Evolutionary conservation across 2,113 vertebrate species (phyloP).

Genomic region (Mesocricetus auratus): DNA sequence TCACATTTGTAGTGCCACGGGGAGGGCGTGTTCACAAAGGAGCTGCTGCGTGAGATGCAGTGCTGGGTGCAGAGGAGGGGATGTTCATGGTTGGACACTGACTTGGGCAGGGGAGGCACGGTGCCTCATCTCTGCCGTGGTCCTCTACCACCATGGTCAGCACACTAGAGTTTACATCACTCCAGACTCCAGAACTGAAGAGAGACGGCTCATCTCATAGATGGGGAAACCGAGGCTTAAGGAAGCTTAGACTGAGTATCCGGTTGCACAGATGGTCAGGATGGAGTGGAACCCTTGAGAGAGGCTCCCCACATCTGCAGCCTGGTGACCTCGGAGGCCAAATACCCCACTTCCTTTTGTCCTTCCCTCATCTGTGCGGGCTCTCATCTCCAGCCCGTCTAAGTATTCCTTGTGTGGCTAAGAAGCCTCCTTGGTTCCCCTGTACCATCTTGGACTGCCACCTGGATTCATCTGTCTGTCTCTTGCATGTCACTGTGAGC

Average conservation of each 20-base stretch:
- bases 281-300: not conserved
- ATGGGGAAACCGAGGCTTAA: not conserved
- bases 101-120: not conserved
- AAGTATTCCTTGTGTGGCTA: not conserved
- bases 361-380: no score
- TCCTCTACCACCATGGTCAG: rapidly evolving
- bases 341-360: not conserved
- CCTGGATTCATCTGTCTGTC: rapidly evolving
- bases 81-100: no score
- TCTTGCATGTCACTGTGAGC: rapidly evolving
- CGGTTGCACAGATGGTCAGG: not conserved
- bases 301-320: not conserved
- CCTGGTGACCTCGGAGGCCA: not conserved
- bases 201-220: rapidly evolving
- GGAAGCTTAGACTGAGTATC: no score
- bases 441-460: not conserved
- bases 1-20: rapidly evolving
- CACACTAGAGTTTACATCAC: rapidly evolving
- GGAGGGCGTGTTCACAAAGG: not conserved
- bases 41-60: rapidly evolving
- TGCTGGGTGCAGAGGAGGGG: rapidly evolving
- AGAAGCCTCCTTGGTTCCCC: not conserved
- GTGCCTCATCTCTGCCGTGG: not conserved
- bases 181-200: rapidly evolving
- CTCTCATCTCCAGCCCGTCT: not conserved